Base-by-base conservation (phyloP, 1,140 invertebrate species). In the Oryzaephilus surinamensis region DNA sequence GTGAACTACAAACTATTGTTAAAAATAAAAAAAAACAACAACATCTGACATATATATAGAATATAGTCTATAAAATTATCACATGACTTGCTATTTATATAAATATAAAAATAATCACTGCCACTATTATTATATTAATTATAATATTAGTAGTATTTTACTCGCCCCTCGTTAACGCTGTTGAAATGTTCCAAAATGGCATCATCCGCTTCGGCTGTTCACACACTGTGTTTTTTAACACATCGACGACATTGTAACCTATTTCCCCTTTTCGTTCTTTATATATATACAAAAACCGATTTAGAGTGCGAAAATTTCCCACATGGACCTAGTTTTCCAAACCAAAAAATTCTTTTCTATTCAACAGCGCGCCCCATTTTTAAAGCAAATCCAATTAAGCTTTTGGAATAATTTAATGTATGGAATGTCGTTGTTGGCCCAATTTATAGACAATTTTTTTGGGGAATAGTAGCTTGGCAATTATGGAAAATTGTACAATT, bases 81-180 rank as follows among this genome's bases (percentile, higher is more conserved):
- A 58, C 52, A 56, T 57, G 51, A 58, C 56, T 58, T n/a, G 29
- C 52, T 54, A 54, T 42, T 34, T 43, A 21, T 21, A 21, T 21
- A 21, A 21, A 21, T 21, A 21, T 21, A 21, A 24, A 24, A 7
- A 10, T n/a, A 24, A 24, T n/a, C 44, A 50, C 46, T 47, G 43
- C 41, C n/a, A n/a, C n/a, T n/a, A n/a, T n/a, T n/a, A n/a, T n/a
- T n/a, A n/a, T n/a, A n/a, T n/a, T n/a, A n/a, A 46, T 44, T 51
- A 54, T 43, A 48, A 30, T 52, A 54, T 51, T 52, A 55, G 46
- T 48, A 46, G 45, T 3, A 27, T 28, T 45, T 58, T 58, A 59
- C 57, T 59, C 57, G 55, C 57, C 57, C 54, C 48, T 55, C 43
- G 43, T 46, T 44, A 53, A 36, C 52, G 55, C 49, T 45, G 54